These are phyloP conservation scores for Lysiphlebus fabarum DNA, from an alignment of 1,140 invertebrate genomes.

Conservation along the genomic window DNA sequence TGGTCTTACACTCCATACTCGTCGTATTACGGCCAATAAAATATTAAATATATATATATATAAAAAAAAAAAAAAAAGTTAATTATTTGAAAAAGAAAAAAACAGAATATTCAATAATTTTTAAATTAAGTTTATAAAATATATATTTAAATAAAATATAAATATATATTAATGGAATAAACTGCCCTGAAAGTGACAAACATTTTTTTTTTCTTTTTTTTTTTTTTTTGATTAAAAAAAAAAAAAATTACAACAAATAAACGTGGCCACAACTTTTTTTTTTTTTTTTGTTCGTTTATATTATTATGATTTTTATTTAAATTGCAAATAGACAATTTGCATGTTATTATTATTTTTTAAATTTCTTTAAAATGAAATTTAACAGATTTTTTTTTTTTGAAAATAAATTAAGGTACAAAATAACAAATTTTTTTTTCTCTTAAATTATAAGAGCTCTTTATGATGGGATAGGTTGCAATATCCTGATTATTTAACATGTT, in stretches of 20 bases:
- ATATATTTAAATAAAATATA: too few species aligned
- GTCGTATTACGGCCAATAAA: slow-evolving; percentile 40
- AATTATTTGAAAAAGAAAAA: background rate
- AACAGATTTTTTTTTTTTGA: background rate
- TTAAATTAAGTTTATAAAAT: too few species aligned
- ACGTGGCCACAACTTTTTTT: background rate
- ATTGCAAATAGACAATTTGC: too few species aligned
- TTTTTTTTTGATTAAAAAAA: too few species aligned
- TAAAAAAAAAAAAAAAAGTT: slow-evolving; percentile 9
- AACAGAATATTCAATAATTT: too few species aligned
- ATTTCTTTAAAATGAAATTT: too few species aligned
- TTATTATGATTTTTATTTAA: too few species aligned
- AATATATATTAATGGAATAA: too few species aligned
- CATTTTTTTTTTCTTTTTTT: too few species aligned
- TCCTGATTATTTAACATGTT: slow-evolving; percentile 10
- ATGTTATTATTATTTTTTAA: background rate
- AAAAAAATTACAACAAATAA: too few species aligned
- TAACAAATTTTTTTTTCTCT: background rate
- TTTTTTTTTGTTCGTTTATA: too few species aligned
- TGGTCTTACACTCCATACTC: slow-evolving; percentile 28
- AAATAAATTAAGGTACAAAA: background rate
- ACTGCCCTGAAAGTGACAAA: too few species aligned
- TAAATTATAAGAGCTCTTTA: slow-evolving; percentile 1
- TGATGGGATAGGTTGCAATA: slow-evolving; percentile 21
- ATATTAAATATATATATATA: slow-evolving; percentile 11